Evolutionary conservation across 2,797 vertebrate genomes (phyloP).

Genomic region (Anableps anableps): DNA sequence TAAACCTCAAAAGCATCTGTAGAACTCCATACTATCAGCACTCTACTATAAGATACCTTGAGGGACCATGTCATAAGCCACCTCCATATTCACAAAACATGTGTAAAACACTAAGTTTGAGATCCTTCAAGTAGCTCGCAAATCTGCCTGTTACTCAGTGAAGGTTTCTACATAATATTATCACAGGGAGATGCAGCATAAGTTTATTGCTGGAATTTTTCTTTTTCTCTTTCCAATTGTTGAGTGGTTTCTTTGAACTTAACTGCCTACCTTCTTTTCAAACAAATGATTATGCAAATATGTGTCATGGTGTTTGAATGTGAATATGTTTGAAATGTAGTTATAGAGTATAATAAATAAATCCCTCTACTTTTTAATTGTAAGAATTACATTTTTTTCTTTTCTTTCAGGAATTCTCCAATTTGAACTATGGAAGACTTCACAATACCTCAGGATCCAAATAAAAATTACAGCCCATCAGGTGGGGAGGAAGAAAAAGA

Average conservation of each 20-base stretch:
- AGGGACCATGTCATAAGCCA: no score
- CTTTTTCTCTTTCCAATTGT: neutral
- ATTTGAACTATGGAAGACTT: slow-evolving; percentile 78
- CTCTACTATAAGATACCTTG: no score
- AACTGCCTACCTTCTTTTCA: neutral
- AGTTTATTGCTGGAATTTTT: neutral
- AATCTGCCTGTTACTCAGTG: no score
- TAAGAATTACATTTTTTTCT: slow-evolving; percentile 12
- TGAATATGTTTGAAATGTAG: neutral
- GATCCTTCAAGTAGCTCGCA: no score
- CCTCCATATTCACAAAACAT: no score
- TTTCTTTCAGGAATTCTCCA: slow-evolving; percentile 50
- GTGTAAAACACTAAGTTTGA: no score
- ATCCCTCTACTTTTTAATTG: neutral
- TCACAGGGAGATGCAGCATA: neutral
- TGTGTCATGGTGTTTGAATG: neutral
- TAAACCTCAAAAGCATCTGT: no score
- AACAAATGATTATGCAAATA: neutral
- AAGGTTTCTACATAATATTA: neutral
- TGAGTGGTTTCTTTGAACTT: neutral
- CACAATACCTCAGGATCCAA: slow-evolving; percentile 64
- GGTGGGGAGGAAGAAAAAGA: slow-evolving; percentile 70
- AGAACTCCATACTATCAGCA: no score
- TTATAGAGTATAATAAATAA: neutral
- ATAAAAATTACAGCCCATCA: slow-evolving; percentile 66